Evolutionary conservation across 2,888 invertebrate genomes (phyloP), one percentile per base, ranked within the genome.

Genomic region (Physocephala rufipes): DNA sequence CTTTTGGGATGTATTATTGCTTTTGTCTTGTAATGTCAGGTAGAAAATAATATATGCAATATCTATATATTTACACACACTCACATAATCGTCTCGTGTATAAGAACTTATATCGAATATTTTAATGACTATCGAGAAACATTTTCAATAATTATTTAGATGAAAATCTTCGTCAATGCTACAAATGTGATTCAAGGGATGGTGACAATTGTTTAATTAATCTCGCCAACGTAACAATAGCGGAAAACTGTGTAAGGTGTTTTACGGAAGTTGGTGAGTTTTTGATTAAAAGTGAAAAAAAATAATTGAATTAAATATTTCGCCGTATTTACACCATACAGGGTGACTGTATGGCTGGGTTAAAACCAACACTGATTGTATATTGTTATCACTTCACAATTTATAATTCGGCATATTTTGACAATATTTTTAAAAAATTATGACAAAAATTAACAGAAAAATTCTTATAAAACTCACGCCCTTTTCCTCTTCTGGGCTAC

Each of bases 191-290:
- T 49, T 59, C 55, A 2, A 45, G 62, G 36, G n/a, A 45, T 0
- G 51, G 13, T n/a, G 47, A 2, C 19, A 28, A 53, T 0, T 73
- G 73, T 30, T n/a, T 67, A 51, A 12, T 19, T 2, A 53, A 68
- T 28, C 13, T 15, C 0, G 58, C 19, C 51, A 58, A 47, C 36
- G 1, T 72, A 2, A 12, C 24, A 15, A 2, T 26, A 0, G 19
- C 16, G 0, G 21, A 15, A 2, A 70, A 70, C 26, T 12, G 5
- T 4, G 67, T 28, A 16, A 67, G 72, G 2, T 76, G 76, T 49
- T 74, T 24, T 65, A 71, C 74, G 26, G 55, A 71, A 67, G 63
- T 70, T 70, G 74, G 76, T 76, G 70, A 72, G 73, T 70, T n/a
- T 15, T 49, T 3, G n/a, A n/a, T n/a, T n/a, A n/a, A n/a, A n/a